phyloP scores from a whole-genome alignment of 2,888 invertebrate genomes.

The Andrena bicolor region DNA sequence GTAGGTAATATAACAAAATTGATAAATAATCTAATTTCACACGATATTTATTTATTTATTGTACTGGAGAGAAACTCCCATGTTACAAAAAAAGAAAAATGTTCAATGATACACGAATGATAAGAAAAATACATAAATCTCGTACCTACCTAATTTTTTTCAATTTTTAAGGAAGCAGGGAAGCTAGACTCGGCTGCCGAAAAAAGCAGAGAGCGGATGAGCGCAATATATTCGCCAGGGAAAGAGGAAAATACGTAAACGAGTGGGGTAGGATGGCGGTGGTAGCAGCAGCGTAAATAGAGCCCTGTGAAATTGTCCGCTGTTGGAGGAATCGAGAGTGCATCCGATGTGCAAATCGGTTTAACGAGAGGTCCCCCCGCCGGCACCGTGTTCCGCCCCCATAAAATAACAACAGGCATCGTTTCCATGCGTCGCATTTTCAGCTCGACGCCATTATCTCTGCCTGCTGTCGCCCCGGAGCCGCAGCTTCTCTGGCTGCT shows the following conservation, averaged over 20 bases:
- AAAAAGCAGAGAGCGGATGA: conserved; percentile 20
- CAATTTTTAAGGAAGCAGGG: background rate
- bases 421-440: conserved; percentile 72
- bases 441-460: conserved; percentile 73
- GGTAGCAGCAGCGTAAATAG: conserved; percentile 58
- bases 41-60: too few species aligned
- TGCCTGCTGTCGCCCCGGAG: conserved; percentile 26
- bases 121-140: too few species aligned
- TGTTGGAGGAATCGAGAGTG: conserved; percentile 75
- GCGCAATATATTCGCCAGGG: conserved; percentile 38
- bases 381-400: conserved; percentile 53
- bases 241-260: conserved; percentile 56
- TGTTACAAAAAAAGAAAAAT: too few species aligned
- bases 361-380: conserved; percentile 74
- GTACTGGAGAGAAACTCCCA: too few species aligned
- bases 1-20: too few species aligned
- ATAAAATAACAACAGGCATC: conserved; percentile 79
- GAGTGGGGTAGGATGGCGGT: conserved; percentile 30
- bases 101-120: too few species aligned
- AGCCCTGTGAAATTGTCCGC: conserved; percentile 77
- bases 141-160: too few species aligned
- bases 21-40: too few species aligned
- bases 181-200: background rate
- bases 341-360: conserved; percentile 82
- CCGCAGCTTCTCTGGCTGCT: background rate